Base-by-base conservation (phyloP, 2,797 vertebrate genomes). In the Paedocypris micromegethes region DNA sequence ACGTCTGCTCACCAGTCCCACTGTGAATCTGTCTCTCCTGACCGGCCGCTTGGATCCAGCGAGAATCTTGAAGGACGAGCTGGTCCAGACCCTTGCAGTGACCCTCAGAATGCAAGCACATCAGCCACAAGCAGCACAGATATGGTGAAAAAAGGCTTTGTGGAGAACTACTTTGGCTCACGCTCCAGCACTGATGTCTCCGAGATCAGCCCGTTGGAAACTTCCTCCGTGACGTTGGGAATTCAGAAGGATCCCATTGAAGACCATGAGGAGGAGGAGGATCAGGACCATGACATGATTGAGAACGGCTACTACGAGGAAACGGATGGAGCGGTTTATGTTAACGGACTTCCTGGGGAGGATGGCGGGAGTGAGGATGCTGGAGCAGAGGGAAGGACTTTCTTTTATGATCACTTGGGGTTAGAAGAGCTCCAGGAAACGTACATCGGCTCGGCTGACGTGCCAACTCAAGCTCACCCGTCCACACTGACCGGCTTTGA, bases 261-360 rank as follows among this genome's bases (percentile, higher is more conserved):
- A 40, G 85, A 91, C 2, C 90, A 94, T 4, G 82, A 89, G 0
- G 92, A 90, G 6, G 86, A 84, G n/a, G 84, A 91, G 1, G 86
- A 90, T 7, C 83, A 86, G 47, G 86, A 98, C 76, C 90, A 92
- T 9, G 93, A 94, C 73, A 96, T 96, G 93, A 91, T 98, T 51
- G 93, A 99, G 85, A 99, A 99, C 0, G 96, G 96, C 61, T 98
- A 93, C 86, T 96, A 96, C 2, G 96, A 98, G 80, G 95, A 97
- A 85, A 83, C 90, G 0, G 93, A 94, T 1, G 87, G 88, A 38
- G 83, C 83, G 3, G 81, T 86, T 64, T 82, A 88, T 77, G 82
- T 91, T 66, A 94, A 92, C 56, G 92, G 89, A 9, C 80, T 89
- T 41, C 68, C 85, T 4, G 86, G 87, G 63, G 86, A 63, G 55